A percentile compares a stretch with the other conserved stretches of the same genome.
phyloP scores from a whole-genome alignment of 2,888 invertebrate species.

The Cylloceria caligata region DNA sequence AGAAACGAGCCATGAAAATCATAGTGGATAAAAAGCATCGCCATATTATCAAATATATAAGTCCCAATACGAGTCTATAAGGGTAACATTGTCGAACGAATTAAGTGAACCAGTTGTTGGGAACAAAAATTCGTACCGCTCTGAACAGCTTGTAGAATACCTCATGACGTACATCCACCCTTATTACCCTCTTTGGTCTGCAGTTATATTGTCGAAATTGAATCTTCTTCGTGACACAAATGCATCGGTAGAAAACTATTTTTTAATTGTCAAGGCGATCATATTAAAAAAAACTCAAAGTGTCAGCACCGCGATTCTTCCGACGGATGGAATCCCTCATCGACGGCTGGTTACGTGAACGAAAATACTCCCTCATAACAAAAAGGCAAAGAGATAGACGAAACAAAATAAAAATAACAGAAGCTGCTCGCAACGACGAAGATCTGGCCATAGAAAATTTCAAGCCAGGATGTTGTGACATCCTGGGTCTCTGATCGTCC shows the following conservation, averaged over 20 bases:
- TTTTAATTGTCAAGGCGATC: constrained; percentile 37
- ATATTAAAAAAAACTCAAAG: constrained; percentile 19
- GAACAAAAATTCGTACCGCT: constrained; percentile 10
- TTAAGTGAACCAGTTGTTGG: too few relatives aligned
- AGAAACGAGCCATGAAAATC: neutral
- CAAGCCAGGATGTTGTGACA: neutral
- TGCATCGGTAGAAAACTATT: constrained; percentile 55
- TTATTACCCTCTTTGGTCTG: constrained; percentile 50
- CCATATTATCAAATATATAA: constrained; percentile 3
- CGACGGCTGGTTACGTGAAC: constrained; percentile 14
- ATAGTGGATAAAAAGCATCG: neutral
- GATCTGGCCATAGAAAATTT: constrained; percentile 6
- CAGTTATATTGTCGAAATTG: constrained; percentile 19
- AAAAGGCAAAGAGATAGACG: constrained; percentile 7
- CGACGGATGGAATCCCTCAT: constrained; percentile 14
- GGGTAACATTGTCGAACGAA: neutral
- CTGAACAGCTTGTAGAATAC: constrained; percentile 26
- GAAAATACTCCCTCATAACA: constrained; percentile 27
- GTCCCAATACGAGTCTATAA: neutral
- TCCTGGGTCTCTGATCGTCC: too few relatives aligned
- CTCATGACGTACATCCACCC: constrained; percentile 30
- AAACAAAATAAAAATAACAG: neutral
- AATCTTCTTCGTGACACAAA: constrained; percentile 28
- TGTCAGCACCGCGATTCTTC: constrained; percentile 28
- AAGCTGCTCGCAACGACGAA: neutral